These are phyloP conservation scores for Brachypterus glaber DNA, from an alignment of 2,888 invertebrate genomes.

Conservation along the genomic window DNA sequence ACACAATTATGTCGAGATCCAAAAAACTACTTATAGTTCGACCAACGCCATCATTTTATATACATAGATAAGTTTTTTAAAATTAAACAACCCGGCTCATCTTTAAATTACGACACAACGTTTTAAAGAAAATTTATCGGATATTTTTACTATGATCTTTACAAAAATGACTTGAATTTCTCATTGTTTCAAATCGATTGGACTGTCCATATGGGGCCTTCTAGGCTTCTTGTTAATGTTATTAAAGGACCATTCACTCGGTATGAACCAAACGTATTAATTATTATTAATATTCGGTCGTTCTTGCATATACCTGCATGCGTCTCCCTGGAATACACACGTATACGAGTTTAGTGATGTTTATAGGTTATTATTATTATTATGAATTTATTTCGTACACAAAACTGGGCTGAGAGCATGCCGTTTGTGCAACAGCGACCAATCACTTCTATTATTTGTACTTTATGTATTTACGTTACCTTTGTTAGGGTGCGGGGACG, in stretches of 20 bases:
- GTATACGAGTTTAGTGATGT: conserved; percentile 38
- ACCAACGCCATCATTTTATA: too few relatives aligned
- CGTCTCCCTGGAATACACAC: conserved; percentile 24
- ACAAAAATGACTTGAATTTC: too few relatives aligned
- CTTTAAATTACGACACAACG: too few relatives aligned
- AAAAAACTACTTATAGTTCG: too few relatives aligned
- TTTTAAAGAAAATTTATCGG: too few relatives aligned
- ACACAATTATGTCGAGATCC: too few relatives aligned
- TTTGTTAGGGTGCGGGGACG: conserved; percentile 28
- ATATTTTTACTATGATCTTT: too few relatives aligned
- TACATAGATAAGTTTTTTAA: too few relatives aligned
- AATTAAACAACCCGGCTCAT: too few relatives aligned
- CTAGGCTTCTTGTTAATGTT: conserved; percentile 5
- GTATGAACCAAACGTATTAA: too few relatives aligned
- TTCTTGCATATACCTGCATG: not conserved
- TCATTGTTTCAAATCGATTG: too few relatives aligned
- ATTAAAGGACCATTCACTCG: not conserved
- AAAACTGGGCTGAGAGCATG: conserved; percentile 11
- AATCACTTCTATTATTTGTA: conserved; percentile 13
- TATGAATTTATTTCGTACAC: conserved; percentile 20
- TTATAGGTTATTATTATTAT: conserved; percentile 32
- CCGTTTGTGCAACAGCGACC: conserved; percentile 1
- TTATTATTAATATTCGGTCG: too few relatives aligned
- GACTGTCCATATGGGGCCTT: not conserved
- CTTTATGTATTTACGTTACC: conserved; percentile 29